phyloP scores from a whole-genome alignment of 2,888 invertebrate genomes.

The Prenolepis imparis region DNA sequence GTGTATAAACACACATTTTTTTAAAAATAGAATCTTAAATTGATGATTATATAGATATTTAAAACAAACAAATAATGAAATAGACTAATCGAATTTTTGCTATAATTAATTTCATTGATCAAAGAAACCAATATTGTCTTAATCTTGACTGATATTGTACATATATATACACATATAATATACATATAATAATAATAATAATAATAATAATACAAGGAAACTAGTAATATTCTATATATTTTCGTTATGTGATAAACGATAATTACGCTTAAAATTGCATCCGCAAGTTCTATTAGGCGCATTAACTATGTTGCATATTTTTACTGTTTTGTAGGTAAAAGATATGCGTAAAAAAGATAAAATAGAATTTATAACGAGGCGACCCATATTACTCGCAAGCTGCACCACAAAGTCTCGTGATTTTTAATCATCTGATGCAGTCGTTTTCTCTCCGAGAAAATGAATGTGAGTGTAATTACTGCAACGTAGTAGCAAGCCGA shows the following conservation, averaged over 20 bases:
- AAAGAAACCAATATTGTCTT: neutral
- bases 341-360: neutral
- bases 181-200: too few relatives aligned
- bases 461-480: slow-evolving; percentile 64
- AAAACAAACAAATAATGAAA: neutral
- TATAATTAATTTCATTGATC: slow-evolving; percentile 7
- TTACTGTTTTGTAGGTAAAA: neutral
- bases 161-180: too few relatives aligned
- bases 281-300: neutral
- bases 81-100: neutral
- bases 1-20: neutral
- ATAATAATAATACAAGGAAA: neutral
- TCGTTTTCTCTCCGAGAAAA: slow-evolving; percentile 24
- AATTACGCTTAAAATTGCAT: slow-evolving; percentile 2
- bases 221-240: neutral
- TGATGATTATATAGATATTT: neutral
- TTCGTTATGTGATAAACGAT: neutral
- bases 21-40: neutral
- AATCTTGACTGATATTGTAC: too few relatives aligned
- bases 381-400: neutral
- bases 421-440: slow-evolving; percentile 74
- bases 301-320: neutral
- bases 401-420: slow-evolving; percentile 52
- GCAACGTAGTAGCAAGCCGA: slow-evolving; percentile 47
- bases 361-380: slow-evolving; percentile 36